These are phyloP conservation scores for Mola mola DNA, from an alignment of 2,113 vertebrate genomes.

Conservation along the genomic window DNA sequence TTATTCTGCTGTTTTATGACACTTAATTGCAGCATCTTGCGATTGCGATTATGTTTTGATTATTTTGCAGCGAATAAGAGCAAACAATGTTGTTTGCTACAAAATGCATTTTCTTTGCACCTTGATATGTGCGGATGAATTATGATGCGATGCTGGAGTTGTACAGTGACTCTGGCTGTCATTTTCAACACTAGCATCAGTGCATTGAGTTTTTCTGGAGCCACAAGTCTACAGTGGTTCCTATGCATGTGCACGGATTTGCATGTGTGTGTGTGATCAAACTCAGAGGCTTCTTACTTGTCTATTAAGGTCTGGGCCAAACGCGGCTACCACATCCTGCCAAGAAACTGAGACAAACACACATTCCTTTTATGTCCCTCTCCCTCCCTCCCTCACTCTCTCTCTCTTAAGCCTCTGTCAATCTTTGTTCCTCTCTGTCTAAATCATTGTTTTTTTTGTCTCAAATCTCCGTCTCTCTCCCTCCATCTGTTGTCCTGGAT, in stretches of 20 bases:
- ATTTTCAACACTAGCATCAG: constrained; percentile 22
- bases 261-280: constrained; percentile 46
- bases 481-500: constrained; percentile 58
- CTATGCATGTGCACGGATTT: constrained; percentile 18
- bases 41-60: no score
- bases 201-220: constrained; percentile 45
- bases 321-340: constrained; percentile 56
- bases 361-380: constrained; percentile 20
- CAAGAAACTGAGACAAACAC: constrained; percentile 55
- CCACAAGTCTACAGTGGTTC: constrained; percentile 30
- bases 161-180: background rate
- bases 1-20: no score
- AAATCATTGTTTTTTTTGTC: constrained; percentile 51
- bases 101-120: no score
- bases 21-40: no score
- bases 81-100: no score
- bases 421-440: constrained; percentile 48
- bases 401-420: constrained; percentile 35
- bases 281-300: constrained; percentile 62
- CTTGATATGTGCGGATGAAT: background rate
- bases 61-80: no score
- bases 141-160: background rate
- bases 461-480: constrained; percentile 38
- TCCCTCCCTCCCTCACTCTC: background rate
- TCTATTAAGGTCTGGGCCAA: constrained; percentile 70